Base-by-base conservation (phyloP, 1,140 invertebrate species). In the Propsilocerus akamusi region DNA sequence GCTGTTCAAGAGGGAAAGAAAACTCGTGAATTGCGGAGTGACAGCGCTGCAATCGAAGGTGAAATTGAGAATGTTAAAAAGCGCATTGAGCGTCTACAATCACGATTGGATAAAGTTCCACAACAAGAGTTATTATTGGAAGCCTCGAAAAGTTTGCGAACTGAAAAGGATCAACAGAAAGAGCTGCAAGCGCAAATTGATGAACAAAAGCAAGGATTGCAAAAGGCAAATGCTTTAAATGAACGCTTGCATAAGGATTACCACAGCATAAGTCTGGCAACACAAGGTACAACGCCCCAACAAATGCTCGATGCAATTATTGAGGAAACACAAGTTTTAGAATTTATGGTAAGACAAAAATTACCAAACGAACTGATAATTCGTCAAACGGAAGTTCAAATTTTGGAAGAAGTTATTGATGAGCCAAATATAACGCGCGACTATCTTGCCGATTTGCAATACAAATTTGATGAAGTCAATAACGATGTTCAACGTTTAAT, bases 51-150 rank as follows among this genome's bases (percentile, higher is more conserved):
- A 28, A 90, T 92, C 85, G 84, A 88, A 56, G 78, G 83, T 25
- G 87, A 92, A 63, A 82, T 80, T 61, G 84, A 90, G 59, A 80
- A 84, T 56, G 68, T 85, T 51, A 78, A 87, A 53, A 82, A 86
- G 56, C 71, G 81, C 54, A 68, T 83, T 14, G 74, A 79, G 49
- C 71, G 74, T 58, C 80, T 78, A 67, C 67, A 63, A 56, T 23
- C 48, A 5, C 55, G 65, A 49, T 58, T 62, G 0, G 59, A 67
- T 46, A 50, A 54, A 5, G 59, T 59, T 1, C 52, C 55, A 14
- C 52, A 69, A 54, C 50, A 52, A 22, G 51, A 52, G 22, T 24
- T 52, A 46, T 10, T 80, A 55, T 64, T 90, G 53, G 73, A 78
- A 56, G 75, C 78, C 12, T 81, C 83, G 11, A 73, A 75, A 56